Conservation (phyloP, 2,113 vertebrate genomes). For the Percina caprodes region DNA sequence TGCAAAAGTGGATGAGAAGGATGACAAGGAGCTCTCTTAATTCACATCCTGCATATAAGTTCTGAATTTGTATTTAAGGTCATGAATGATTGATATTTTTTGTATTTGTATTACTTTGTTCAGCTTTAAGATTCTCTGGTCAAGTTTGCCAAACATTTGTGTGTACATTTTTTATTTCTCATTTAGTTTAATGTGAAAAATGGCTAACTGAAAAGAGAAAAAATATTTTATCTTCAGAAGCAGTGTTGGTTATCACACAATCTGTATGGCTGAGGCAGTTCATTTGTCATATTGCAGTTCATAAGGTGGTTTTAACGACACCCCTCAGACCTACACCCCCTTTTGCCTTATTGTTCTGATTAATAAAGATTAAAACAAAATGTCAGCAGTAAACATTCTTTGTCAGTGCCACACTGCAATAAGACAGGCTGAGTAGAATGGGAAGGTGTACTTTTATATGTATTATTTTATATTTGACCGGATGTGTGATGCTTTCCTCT, state of each 20-base stretch:
- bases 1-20: constrained; percentile 26
- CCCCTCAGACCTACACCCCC: background rate
- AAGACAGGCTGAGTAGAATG: background rate
- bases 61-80: constrained; percentile 1
- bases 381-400: background rate
- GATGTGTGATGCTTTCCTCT: background rate
- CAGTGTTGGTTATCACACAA: constrained; percentile 15
- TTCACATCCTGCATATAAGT: background rate
- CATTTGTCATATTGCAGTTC: constrained; percentile 9
- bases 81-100: constrained; percentile 29
- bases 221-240: background rate
- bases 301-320: constrained; percentile 1
- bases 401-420: background rate
- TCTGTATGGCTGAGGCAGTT: constrained; percentile 3
- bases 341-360: constrained; percentile 8
- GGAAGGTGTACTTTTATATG: background rate
- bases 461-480: background rate
- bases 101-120: constrained; percentile 23
- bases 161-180: constrained; percentile 1
- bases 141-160: constrained; percentile 32
- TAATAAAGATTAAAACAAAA: constrained; percentile 53
- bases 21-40: constrained; percentile 51
- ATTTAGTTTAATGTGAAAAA: constrained; percentile 8
- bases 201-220: background rate
- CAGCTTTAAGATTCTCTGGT: constrained; percentile 13